Conservation (phyloP, 2,797 vertebrate species). For the Myotis daubentonii region DNA sequence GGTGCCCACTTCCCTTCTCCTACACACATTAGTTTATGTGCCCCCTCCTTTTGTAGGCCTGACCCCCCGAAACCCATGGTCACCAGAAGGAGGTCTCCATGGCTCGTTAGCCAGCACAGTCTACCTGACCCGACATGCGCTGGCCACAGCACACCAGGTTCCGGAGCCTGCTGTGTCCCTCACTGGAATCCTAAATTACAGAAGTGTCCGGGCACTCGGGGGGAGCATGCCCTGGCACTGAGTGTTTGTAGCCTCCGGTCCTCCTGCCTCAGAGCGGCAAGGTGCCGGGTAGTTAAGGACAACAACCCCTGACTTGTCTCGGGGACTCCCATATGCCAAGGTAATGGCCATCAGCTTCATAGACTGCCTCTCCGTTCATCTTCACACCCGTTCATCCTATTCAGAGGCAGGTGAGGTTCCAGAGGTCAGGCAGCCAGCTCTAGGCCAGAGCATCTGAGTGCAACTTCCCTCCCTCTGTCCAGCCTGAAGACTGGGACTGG, state of each 20-base stretch:
- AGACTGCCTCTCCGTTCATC: not conserved
- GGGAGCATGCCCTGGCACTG: not conserved
- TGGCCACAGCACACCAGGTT: not conserved
- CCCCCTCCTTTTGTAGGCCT: not conserved
- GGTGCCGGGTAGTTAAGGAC: not conserved
- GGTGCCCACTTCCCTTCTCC: not conserved
- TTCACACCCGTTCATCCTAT: not conserved
- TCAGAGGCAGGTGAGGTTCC: not conserved
- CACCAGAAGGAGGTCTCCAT: not conserved
- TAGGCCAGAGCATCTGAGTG: not conserved
- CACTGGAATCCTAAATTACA: not conserved
- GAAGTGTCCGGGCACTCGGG: not conserved
- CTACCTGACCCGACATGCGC: not conserved
- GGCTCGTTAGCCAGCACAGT: not conserved
- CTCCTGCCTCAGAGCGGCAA: not conserved
- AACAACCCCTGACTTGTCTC: accelerated
- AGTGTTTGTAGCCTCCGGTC: not conserved
- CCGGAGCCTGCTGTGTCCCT: not conserved
- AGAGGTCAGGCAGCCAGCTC: not conserved
- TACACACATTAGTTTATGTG: too few relatives aligned
- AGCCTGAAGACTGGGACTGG: accelerated
- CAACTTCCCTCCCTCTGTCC: not conserved
- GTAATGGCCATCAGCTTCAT: not conserved
- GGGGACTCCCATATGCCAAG: not conserved
- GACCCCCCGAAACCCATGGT: not conserved